Evolutionary conservation across 2,888 invertebrate species (phyloP), one percentile per base, ranked within the genome.

Genomic region (Timandra comae): DNA sequence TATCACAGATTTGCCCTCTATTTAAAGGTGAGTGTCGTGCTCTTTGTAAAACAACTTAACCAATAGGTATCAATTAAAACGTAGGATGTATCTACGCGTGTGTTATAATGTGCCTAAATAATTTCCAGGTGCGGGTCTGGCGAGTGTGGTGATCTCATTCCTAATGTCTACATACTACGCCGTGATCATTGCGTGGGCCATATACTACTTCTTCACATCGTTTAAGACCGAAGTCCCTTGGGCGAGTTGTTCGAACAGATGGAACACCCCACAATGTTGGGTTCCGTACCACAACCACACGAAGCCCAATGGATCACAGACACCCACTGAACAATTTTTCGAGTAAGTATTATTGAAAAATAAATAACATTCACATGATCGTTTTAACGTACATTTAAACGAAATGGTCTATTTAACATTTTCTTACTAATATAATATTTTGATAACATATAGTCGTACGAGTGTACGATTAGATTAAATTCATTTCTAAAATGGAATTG

Each of bases 81-180:
- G n/a, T n/a, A n/a, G n/a, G n/a, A n/a, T n/a, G n/a, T n/a, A n/a
- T n/a, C n/a, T n/a, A n/a, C n/a, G n/a, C n/a, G n/a, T n/a, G n/a
- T n/a, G n/a, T n/a, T n/a, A n/a, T n/a, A n/a, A n/a, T n/a, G n/a
- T n/a, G n/a, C n/a, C n/a, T n/a, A n/a, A n/a, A n/a, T n/a, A n/a
- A n/a, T 33, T 85, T 84, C n/a, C 81, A 97, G 97, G 97, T 61
- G 94, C 96, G 50, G 98, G 97, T 38, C 87, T 98, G 54, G 96
- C 96, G 40, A 96, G 96, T 71, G 96, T 97, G 46, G 92, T 97
- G 70, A 94, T 97, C 73, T 97, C 97, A 49, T 96, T 97, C 84
- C 86, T 97, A 66, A 93, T 98, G 91, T 95, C 96, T 51, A 96
- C 97, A 31, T 97, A 97, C 79, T 97, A 97, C 79, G 96, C 96